Evolutionary conservation across 2,113 vertebrate species (phyloP), one percentile per base, ranked within the genome.

Genomic region (Charadrius vociferus): DNA sequence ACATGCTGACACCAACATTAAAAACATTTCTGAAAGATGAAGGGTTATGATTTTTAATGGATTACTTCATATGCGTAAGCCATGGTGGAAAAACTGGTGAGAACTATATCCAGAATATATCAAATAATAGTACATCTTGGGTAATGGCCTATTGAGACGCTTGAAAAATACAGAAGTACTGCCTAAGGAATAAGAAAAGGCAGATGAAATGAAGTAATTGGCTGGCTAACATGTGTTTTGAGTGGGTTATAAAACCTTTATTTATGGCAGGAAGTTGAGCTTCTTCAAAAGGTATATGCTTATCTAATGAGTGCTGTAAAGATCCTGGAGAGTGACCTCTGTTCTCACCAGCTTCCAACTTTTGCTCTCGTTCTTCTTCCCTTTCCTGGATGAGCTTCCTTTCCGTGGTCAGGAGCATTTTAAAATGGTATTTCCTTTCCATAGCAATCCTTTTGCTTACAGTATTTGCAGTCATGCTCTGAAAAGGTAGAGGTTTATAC

Each of bases 291-390:
- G 52, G 17, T 86, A 4, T 2, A 22, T 63, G 30, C 63, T 95
- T 94, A 90, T 80, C 90, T 94, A 66, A 17, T 63, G 58, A 81
- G 43, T 49, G 37, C 61, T 88, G n/a, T 89, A 14, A 74, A 81
- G 88, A 72, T 86, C 63, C 86, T 96, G 94, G 75, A 81, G 55
- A 52, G 36, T 96, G 86, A 95, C 86, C 94, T 91, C 81, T 94
- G 52, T 73, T 86, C 58, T 88, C 18, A 63, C 26, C 13, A 71
- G 14, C 82, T 93, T 86, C 75, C 37, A 78, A 21, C 75, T 78
- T 90, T 2, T 81, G 41, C 55, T 73, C 5, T 61, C 59, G 80
- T 63, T 83, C 63, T 74, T 68, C 65, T 88, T 97, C 82, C 63
- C 14, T 74, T 95, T 94, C 95, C 90, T 94, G 91, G 24, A 45